Base-by-base conservation (phyloP, 2,113 vertebrate genomes). In the Phocoena sinus region DNA sequence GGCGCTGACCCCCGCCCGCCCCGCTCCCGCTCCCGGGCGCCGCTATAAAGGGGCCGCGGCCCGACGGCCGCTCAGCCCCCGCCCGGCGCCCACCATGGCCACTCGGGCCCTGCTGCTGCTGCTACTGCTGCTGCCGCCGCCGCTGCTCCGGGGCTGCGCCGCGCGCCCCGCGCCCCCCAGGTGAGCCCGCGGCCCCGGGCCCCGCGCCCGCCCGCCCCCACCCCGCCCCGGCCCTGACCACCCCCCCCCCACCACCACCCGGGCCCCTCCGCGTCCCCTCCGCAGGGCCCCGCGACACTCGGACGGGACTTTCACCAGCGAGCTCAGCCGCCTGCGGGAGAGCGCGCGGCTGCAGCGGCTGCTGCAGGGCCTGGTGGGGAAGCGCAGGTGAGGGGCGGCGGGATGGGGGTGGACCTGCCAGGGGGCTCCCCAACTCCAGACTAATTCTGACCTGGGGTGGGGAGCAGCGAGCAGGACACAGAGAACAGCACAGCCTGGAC, bases 241-340 rank as follows among this genome's bases (percentile, higher is more conserved):
- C 26, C n/a, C 25, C 11, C 33, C 4, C 26, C n/a, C 25, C 15
- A 38, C 38, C 38, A 36, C 6, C 41, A 6, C 41, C 41, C 5
- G 62, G 20, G 56, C 53, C 8, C 20, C 68, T 74, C 9, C 1
- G 21, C 33, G 4, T 5, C n/a, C 85, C 31, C 4, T 18, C 8
- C 2, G 0, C 97, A 99, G 99, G 98, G 89, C 96, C 65, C 96
- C 94, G 70, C 94, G 99, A 23, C 99, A 99, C 95, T 98, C 98
- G 0, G 99, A 99, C 5, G 99, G 99, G 5, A 95, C 97, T 2
- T 98, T 99, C 56, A 99, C 98, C 83, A 98, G 98, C 0, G 98
- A 99, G 58, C 98, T 98, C 85, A 98, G 98, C 97, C 98, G 98
- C 95, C 97, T 98, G 87, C 98, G 98, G 93, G 98, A 98, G 74